Evolutionary conservation across 2,113 vertebrate genomes (phyloP), one percentile per base, ranked within the genome.

Genomic region (Speoplatyrhinus poulsoni): DNA sequence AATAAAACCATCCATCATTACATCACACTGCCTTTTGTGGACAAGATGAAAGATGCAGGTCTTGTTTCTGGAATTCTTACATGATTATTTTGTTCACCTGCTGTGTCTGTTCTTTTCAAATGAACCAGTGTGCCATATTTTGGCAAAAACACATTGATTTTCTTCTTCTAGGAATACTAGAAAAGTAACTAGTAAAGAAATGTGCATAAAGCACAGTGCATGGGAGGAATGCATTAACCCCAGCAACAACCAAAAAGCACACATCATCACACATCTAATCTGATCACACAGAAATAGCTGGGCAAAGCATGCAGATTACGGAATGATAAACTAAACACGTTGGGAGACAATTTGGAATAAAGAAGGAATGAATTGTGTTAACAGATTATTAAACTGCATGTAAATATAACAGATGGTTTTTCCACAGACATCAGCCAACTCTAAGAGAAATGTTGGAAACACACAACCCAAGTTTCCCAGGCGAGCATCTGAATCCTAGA

Each of bases 81-180:
- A 83, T 60, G 72, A 54, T 62, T 74, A 73, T 81, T 81, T 75
- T 82, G 74, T 81, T 82, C 58, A 72, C 70, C 66, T 72, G 59
- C 64, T 79, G 69, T 41, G 36, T 41, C 4, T 8, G 36, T 41
- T 41, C 4, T 41, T 41, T 41, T 41, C 4, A 41, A 41, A 41
- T 41, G 7, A 41, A 41, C 36, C 36, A 41, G 36, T 41, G 36
- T 41, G 36, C 36, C 36, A 6, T 41, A 6, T 41, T 41, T 1
- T 41, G 36, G 36, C 36, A 41, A 5, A 41, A 41, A 41, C 36
- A 6, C 36, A 41, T 6, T 6, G 4, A 6, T 41, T 7, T 41
- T 41, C 7, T 41, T 41, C 7, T 41, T 7, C 36, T 41, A 7
- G 7, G 7, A 41, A 41, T 41, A 41, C 36, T 41, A 7, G 7